Evolutionary conservation across 2,113 vertebrate genomes (phyloP).

Genomic region (Brienomyrus longianalis): DNA sequence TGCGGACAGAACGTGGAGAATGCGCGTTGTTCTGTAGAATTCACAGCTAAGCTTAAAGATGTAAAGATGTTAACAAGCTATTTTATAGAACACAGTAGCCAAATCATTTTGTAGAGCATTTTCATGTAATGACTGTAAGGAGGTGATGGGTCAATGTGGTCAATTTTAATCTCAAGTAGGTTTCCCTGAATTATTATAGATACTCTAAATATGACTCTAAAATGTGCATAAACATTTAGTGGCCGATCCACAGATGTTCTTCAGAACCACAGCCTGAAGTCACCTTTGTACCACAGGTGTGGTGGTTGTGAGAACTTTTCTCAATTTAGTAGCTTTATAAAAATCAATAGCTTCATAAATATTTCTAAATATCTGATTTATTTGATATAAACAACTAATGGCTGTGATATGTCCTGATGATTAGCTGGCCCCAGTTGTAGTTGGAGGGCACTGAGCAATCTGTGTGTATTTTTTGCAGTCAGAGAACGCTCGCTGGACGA

Average conservation of each 20-base stretch:
- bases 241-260: neutral
- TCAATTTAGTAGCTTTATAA: neutral
- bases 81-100: neutral
- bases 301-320: neutral
- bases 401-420: neutral
- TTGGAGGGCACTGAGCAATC: neutral
- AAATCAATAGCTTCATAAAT: neutral
- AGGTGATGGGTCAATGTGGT: neutral
- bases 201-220: too few species aligned
- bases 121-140: neutral
- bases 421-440: neutral
- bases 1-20: neutral
- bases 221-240: neutral
- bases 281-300: neutral
- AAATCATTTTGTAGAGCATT: neutral
- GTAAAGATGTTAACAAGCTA: neutral
- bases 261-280: neutral
- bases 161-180: neutral
- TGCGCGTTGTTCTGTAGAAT: neutral
- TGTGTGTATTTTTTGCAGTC: conserved; percentile 51
- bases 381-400: neutral
- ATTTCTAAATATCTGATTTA: neutral
- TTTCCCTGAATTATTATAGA: neutral
- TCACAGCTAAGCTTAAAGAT: neutral
- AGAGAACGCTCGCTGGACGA: conserved; percentile 67